phyloP scores from a whole-genome alignment of 2,113 vertebrate genomes.

The Megaleporinus macrocephalus region DNA sequence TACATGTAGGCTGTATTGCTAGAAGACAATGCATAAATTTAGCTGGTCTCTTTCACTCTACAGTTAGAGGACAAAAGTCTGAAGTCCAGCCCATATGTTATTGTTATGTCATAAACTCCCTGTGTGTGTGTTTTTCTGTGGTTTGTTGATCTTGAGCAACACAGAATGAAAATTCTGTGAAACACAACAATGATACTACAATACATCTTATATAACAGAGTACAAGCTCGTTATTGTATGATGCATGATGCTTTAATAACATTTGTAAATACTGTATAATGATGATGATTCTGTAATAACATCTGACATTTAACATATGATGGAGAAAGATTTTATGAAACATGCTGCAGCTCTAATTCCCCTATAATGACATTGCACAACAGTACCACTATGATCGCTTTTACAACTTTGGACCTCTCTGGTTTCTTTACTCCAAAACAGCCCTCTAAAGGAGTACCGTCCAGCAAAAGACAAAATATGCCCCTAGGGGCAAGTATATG shows the following conservation, averaged over 20 bases:
- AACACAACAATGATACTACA: neutral
- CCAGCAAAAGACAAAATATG: slow-evolving; percentile 21
- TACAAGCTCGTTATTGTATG: neutral
- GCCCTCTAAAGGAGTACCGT: slow-evolving; percentile 13
- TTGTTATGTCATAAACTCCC: neutral
- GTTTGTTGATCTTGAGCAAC: too few relatives aligned
- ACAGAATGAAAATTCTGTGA: neutral
- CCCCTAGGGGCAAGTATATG: slow-evolving; percentile 4
- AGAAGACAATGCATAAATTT: slow-evolving; percentile 1
- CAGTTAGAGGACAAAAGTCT: neutral
- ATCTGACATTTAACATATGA: neutral
- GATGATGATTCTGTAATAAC: slow-evolving; percentile 5
- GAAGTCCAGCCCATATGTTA: neutral
- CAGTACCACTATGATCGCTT: slow-evolving; percentile 3
- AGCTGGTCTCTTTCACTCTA: neutral
- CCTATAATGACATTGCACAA: slow-evolving; percentile 17
- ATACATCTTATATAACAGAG: slow-evolving; percentile 21
- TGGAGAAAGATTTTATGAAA: neutral
- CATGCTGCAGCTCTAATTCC: neutral
- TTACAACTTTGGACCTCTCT: slow-evolving; percentile 10
- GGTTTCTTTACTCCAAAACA: slow-evolving; percentile 12
- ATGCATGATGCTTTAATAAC: neutral
- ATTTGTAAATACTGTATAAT: neutral
- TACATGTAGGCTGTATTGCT: slow-evolving; percentile 22
- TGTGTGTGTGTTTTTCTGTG: neutral